These are phyloP conservation scores for Xyliphius kryptos DNA, from an alignment of 2,113 vertebrate genomes.

Conservation along the genomic window DNA sequence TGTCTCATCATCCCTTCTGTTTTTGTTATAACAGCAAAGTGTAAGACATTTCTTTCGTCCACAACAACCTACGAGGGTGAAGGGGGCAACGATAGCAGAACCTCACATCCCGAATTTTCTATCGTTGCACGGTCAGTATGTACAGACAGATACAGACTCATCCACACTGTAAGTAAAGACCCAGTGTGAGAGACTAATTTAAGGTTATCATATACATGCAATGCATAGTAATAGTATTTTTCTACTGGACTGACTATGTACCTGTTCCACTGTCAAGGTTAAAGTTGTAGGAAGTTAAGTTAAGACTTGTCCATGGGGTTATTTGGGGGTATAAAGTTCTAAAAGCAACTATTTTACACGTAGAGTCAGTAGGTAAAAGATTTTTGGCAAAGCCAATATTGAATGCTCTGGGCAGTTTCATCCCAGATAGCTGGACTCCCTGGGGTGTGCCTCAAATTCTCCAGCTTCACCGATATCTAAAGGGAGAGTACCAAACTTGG, in stretches of 20 bases:
- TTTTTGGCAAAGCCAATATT: background rate
- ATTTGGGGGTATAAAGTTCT: too few relatives aligned
- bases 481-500: conserved; percentile 48
- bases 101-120: conserved; percentile 6
- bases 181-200: background rate
- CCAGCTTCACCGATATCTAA: conserved; percentile 59
- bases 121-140: conserved; percentile 3
- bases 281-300: too few relatives aligned
- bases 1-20: conserved; percentile 35
- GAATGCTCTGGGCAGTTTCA: background rate
- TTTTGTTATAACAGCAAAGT: conserved; percentile 18
- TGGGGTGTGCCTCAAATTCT: conserved; percentile 33
- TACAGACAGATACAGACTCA: too few relatives aligned
- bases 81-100: background rate
- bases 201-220: background rate
- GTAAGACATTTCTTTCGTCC: background rate
- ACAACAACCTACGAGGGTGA: background rate
- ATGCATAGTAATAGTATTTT: background rate
- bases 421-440: background rate
- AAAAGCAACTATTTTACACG: too few relatives aligned
- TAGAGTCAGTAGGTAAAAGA: too few relatives aligned
- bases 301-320: too few relatives aligned
- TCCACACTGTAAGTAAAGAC: too few relatives aligned
- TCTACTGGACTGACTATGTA: background rate
- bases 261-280: too few relatives aligned